Evolutionary conservation across 2,888 invertebrate species (phyloP).

Genomic region (Drosophila kuntzei): DNA sequence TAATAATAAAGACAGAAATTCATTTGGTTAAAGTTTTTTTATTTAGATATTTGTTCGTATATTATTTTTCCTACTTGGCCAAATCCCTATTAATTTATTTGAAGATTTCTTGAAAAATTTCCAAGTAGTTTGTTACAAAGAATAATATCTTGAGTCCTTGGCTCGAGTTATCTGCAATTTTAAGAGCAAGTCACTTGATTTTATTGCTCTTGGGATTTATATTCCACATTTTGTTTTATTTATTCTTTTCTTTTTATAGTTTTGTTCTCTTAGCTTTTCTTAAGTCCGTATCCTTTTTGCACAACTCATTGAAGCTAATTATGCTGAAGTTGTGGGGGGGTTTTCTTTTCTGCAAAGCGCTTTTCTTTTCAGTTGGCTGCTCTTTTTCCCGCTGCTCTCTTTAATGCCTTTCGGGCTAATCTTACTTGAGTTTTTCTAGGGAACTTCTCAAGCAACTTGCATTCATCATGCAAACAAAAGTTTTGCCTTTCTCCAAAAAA

Average conservation of each 20-base stretch:
- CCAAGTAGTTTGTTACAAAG: neutral
- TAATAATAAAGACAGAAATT: neutral
- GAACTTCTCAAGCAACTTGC: constrained; percentile 28
- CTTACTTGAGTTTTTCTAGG: constrained; percentile 31
- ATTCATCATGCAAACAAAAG: constrained; percentile 51
- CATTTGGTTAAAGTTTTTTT: too few species aligned
- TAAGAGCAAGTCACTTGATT: constrained; percentile 4
- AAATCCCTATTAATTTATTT: neutral
- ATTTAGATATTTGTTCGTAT: neutral
- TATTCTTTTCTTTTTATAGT: constrained; percentile 3
- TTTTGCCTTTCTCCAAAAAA: constrained; percentile 26
- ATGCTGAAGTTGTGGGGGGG: constrained; percentile 18
- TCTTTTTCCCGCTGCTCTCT: constrained; percentile 3
- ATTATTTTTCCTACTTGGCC: neutral
- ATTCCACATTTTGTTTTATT: neutral
- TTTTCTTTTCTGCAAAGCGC: constrained; percentile 7
- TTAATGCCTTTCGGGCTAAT: constrained; percentile 26
- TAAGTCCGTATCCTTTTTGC: constrained; percentile 15
- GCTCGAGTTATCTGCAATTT: neutral
- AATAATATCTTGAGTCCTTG: neutral
- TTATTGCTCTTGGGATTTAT: constrained; percentile 15
- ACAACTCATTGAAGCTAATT: constrained; percentile 37
- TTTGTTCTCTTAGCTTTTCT: constrained; percentile 8
- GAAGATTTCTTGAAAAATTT: neutral
- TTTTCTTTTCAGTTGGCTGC: constrained; percentile 18